Conservation (phyloP, 2,113 vertebrate genomes). For the Gnathonemus echidnorhynchus region DNA sequence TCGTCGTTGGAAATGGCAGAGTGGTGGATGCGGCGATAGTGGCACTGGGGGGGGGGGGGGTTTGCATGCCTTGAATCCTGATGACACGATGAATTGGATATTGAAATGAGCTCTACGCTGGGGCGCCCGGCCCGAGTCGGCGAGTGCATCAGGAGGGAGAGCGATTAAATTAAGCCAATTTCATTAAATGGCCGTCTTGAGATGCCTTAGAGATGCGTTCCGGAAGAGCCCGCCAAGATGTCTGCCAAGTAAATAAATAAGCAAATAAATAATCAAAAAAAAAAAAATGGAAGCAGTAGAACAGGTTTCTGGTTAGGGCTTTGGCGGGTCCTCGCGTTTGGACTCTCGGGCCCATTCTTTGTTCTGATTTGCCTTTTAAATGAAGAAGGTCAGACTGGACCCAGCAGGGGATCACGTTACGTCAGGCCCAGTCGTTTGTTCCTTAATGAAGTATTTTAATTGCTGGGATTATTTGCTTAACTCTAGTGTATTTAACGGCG, state of each 20-base stretch:
- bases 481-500: conserved; percentile 13
- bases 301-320: background rate
- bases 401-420: conserved; percentile 10
- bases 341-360: background rate
- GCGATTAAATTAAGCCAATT: background rate
- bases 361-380: conserved; percentile 13
- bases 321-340: background rate
- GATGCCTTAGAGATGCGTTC: background rate
- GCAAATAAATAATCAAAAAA: background rate
- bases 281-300: background rate
- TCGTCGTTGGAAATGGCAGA: background rate
- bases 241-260: conserved; percentile 7
- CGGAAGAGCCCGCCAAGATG: background rate
- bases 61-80: conserved; percentile 10
- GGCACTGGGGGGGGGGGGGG: background rate
- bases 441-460: conserved; percentile 25
- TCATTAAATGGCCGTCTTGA: background rate
- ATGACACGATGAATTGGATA: conserved; percentile 1
- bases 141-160: background rate
- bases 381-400: conserved; percentile 22
- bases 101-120: conserved; percentile 14
- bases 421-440: conserved; percentile 21
- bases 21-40: background rate
- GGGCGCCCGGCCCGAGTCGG: background rate
- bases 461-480: conserved; percentile 31